Evolutionary conservation across 2,888 invertebrate genomes (phyloP), one percentile per base, ranked within the genome.

Genomic region (Beris morrisii): DNA sequence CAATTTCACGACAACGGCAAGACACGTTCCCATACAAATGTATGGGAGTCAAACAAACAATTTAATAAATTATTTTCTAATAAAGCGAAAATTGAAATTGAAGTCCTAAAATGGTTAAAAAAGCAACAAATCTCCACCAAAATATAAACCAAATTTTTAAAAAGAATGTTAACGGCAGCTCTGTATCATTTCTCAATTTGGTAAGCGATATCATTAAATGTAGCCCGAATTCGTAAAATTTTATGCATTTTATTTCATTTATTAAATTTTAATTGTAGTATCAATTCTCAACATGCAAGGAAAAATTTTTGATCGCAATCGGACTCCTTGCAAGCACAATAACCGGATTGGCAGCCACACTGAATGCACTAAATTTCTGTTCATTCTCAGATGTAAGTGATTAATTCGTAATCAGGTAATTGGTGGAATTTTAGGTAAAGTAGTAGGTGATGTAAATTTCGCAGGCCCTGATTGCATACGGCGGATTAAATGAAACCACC

Each of bases 321-420:
- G 88, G 87, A 2, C 70, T 84, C 5, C 38, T 85, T 64, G 82
- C 81, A 64, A 83, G 86, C 0, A 71, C 85, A 5, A 73, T 79
- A 43, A 84, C 85, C 4, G 88, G 88, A 2, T 75, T 82, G 5
- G 81, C 84, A 43, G 83, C 86, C 65, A 88, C 89, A 0, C 69
- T 86, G 7, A 87, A 88, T 76, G 85, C 86, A 0, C 74, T 87
- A 3, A 78, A 88, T 9, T 85, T 88, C 72, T 87, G 88, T 2
- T 46, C 30, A n/a, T 22, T 59, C 30, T 46, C 58, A 12, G 58
- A 59, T 31, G 58, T 59, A 48, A 59, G 6, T 59, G 54, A 4
- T 13, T 22, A 53, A 45, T 54, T 30, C 13, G 1, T 30, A 50
- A 31, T n/a, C 22, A 22, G 6, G 31, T 31, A 61, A 7, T 57